Base-by-base conservation (phyloP, 1,140 invertebrate genomes). In the Limonius californicus region DNA sequence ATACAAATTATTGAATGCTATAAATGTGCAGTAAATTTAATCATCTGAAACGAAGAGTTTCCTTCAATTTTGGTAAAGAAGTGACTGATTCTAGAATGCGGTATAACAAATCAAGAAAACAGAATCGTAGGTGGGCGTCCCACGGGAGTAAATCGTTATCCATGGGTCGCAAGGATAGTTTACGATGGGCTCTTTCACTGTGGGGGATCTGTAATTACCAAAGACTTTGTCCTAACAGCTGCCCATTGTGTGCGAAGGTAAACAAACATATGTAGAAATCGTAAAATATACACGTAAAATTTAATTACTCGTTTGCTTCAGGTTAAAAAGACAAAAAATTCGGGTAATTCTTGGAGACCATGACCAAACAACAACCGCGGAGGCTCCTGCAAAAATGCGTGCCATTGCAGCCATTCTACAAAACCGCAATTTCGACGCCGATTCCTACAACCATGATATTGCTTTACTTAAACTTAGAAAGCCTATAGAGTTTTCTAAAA, bases 141-240 rank as follows among this genome's bases (percentile, higher is more conserved):
- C 12, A 89, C 91, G 0, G 83, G 85, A 14, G 80, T 88, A 3
- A 90, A 94, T 75, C 84, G 88, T 67, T 94, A 93, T 74, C 93
- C 93, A 6, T 95, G 92, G 91, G 83, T 94, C 68, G 91, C 89
- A 1, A 80, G 91, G 56, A 79, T 92, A 9, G 84, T 91, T 0
- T 94, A 94, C 72, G 88, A 92, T 73, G 89, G 89, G 0, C 89
- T 90, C 74, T 93, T 93, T 78, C 91, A 94, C 71, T 95, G 91
- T 68, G 91, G 92, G n/a, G 90, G 86, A n/a, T 90, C 90, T 14
- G 78, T 94, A 3, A 78, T 94, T 20, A 91, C 89, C 42, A 85
- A 87, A 70, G 81, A 84, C 68, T 87, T 84, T 70, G 81, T 88
- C 39, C 73, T 88, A 53, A 88, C 85, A 0, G 86, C 86, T 6